phyloP scores from a whole-genome alignment of 2,113 vertebrate genomes.

The Erpornis zantholeuca region DNA sequence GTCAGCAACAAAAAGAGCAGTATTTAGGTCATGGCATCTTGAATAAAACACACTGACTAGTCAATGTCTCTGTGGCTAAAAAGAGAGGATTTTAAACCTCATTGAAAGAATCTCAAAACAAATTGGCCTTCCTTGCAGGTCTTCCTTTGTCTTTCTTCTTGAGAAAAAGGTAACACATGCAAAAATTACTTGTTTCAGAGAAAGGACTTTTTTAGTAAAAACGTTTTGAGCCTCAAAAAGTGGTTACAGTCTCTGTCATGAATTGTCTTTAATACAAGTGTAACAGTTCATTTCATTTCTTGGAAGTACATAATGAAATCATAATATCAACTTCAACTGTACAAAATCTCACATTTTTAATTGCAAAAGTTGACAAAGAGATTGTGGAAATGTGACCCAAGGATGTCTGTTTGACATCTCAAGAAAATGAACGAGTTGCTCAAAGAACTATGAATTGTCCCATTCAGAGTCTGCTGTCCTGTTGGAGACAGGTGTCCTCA shows the following conservation, averaged over 20 bases:
- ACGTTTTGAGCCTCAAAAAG: not conserved
- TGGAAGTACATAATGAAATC: not conserved
- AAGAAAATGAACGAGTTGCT: not conserved
- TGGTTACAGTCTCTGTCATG: not conserved
- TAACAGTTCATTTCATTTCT: not conserved
- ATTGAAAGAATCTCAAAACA: not conserved
- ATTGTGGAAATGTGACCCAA: not conserved
- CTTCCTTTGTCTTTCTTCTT: not conserved
- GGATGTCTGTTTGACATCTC: not conserved
- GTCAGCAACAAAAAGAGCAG: not conserved
- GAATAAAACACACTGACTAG: not conserved
- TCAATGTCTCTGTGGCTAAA: not conserved
- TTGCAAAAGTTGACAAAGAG: not conserved
- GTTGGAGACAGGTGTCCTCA: not conserved
- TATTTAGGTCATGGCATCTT: not conserved
- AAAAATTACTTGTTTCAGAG: not conserved
- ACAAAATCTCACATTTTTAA: not conserved
- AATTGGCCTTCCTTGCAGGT: not conserved
- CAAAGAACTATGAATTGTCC: not conserved
- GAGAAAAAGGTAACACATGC: not conserved
- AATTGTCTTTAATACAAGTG: not conserved
- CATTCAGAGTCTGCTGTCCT: not conserved
- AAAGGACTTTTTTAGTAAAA: not conserved
- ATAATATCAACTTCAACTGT: not conserved
- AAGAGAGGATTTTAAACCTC: not conserved